Conservation (phyloP, 64 coral and sea anemone genomes). For the Porites australiensis region DNA sequence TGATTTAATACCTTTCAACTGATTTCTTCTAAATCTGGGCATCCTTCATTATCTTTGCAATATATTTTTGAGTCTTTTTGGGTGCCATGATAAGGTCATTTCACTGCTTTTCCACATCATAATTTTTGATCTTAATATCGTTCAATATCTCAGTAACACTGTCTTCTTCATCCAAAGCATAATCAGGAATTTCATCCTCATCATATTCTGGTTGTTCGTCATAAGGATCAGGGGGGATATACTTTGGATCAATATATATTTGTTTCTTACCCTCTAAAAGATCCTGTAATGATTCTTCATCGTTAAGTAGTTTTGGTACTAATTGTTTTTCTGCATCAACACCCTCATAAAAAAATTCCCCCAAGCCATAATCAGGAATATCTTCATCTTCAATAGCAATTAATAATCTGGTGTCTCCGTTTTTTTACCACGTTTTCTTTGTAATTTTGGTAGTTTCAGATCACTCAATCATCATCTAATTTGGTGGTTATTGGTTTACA, state of each 20-base stretch:
- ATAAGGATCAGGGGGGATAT: background rate
- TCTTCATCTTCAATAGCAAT: background rate
- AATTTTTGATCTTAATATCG: background rate
- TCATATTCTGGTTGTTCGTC: background rate
- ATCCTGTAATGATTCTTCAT: background rate
- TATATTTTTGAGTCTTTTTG: too few species aligned
- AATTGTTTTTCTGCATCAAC: background rate
- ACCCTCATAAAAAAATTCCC: background rate
- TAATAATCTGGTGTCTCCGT: background rate
- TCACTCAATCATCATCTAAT: background rate
- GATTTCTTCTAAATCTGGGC: background rate
- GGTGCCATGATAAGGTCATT: background rate
- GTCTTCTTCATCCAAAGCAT: background rate
- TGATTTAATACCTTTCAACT: background rate
- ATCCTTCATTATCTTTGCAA: background rate
- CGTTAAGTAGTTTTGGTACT: background rate
- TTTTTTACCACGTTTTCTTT: background rate
- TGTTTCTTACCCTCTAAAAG: background rate
- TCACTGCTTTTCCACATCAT: background rate
- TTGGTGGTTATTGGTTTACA: background rate
- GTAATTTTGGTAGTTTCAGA: background rate
- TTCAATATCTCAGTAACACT: background rate
- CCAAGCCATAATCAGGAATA: background rate
- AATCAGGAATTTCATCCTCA: background rate
- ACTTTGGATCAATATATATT: background rate